These are phyloP conservation scores for Taxidea taxus DNA, from an alignment of 2,113 vertebrate genomes.

Conservation along the genomic window DNA sequence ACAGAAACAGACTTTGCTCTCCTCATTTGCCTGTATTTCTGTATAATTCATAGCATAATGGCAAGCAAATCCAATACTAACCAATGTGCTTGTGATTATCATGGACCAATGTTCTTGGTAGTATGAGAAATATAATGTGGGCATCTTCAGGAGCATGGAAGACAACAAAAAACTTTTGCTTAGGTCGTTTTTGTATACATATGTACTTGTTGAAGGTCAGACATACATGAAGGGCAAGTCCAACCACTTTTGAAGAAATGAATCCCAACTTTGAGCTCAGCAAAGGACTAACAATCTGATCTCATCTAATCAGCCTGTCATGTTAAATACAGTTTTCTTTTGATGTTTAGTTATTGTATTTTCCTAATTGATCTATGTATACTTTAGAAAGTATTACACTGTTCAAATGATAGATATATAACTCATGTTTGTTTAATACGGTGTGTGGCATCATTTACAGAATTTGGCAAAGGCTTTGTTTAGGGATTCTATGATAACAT, in stretches of 20 bases:
- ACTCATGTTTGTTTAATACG: not conserved
- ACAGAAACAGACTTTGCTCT: not conserved
- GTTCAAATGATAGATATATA: not conserved
- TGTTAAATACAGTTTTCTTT: not conserved
- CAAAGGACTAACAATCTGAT: not conserved
- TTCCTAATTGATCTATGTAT: not conserved
- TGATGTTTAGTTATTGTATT: not conserved
- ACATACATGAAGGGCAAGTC: not conserved
- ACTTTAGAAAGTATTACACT: not conserved
- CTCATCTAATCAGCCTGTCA: not conserved
- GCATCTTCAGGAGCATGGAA: not conserved
- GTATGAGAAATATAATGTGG: not conserved
- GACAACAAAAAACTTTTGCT: not conserved
- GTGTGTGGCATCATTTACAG: not conserved
- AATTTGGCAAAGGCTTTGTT: not conserved
- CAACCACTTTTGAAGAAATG: not conserved
- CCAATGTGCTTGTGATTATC: not conserved
- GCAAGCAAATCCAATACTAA: not conserved
- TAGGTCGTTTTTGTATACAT: not conserved
- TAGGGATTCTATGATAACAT: not conserved
- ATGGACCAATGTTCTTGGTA: not conserved
- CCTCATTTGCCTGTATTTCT: not conserved
- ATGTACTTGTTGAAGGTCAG: not conserved
- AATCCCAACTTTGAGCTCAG: not conserved
- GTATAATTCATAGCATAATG: not conserved